Evolutionary conservation across 2,113 vertebrate species (phyloP), one percentile per base, ranked within the genome.

Genomic region (Cricetomys ansorgei): DNA sequence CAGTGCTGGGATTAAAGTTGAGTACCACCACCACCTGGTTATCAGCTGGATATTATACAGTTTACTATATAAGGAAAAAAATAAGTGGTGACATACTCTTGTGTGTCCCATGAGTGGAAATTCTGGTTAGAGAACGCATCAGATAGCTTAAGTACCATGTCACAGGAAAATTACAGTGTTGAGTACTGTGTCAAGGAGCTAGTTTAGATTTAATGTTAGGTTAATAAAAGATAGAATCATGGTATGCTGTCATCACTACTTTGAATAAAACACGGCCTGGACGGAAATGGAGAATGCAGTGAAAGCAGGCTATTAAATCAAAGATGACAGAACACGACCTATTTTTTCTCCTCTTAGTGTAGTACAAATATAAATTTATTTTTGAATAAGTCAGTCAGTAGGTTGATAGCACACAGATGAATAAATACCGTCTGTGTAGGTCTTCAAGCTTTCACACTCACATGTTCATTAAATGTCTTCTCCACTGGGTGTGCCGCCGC

Each of bases 381-480:
- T 94, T 83, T 92, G 23, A 88, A 37, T 55, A 84, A 93, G 86
- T 89, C 13, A 93, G 86, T 89, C 13, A 94, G 59, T 94, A 91
- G 31, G 45, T 91, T 96, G 40, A 29, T 69, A 80, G 59, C 65
- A 86, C 13, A 83, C n/a, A 84, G 59, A 55, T 6, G 3, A 92
- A 75, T 27, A 96, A 92, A 92, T 89, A 84, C 55, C 10, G 6
- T 89, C 79, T 79, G 45, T 73, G 16, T 73, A 91, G 53, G 64
- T 72, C 37, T 91, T 12, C 77, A 72, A 76, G 15, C 2, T 87
- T 93, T 86, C 43, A 25, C n/a, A 80, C 34, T 59, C 59, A 89
- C 75, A 70, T 53, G 1, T 62, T 70, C 76, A 73, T 40, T 59
- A 43, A 87, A 73, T 55, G 11, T 72, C 75, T 94, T 55, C 17